Percentiles rank a stretch among this genome's conserved stretches.
phyloP scores from a whole-genome alignment of 2,888 invertebrate species.

The Mycalesis mineus region DNA sequence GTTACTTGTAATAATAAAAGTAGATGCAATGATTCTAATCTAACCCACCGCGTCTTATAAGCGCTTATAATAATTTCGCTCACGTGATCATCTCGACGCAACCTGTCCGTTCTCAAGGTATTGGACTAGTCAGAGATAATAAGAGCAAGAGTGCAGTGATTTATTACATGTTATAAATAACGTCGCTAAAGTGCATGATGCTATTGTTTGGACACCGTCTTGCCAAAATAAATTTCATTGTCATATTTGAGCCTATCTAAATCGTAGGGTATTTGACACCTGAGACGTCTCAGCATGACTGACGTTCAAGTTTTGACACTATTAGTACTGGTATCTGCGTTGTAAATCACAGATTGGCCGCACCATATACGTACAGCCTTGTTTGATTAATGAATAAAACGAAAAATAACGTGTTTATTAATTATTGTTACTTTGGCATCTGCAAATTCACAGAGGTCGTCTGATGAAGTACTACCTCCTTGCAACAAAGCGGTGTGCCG shows the following conservation, averaged over 20 bases:
- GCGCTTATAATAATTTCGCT: conserved; percentile 22
- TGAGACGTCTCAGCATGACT: conserved; percentile 44
- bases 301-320: conserved; percentile 29
- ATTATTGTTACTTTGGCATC: no score
- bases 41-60: conserved; percentile 2
- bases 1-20: no score
- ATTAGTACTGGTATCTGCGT: conserved; percentile 12
- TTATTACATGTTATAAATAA: conserved; percentile 31
- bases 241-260: conserved; percentile 48
- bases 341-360: no score
- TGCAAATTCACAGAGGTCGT: no score
- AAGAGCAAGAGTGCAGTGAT: conserved; percentile 28
- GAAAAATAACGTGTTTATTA: no score
- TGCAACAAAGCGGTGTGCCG: no score
- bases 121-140: conserved; percentile 23
- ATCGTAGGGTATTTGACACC: conserved; percentile 39
- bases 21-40: no score
- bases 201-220: conserved; percentile 40
- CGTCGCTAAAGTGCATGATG: conserved; percentile 31
- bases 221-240: conserved; percentile 51
- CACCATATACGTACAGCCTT: no score
- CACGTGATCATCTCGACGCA: conserved; percentile 30
- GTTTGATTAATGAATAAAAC: no score
- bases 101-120: conserved; percentile 23
- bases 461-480: no score